These are phyloP conservation scores for Eunapius fragilis DNA, from an alignment of 37 sponge, comb jelly and placozoan genomes.

Conservation along the genomic window DNA sequence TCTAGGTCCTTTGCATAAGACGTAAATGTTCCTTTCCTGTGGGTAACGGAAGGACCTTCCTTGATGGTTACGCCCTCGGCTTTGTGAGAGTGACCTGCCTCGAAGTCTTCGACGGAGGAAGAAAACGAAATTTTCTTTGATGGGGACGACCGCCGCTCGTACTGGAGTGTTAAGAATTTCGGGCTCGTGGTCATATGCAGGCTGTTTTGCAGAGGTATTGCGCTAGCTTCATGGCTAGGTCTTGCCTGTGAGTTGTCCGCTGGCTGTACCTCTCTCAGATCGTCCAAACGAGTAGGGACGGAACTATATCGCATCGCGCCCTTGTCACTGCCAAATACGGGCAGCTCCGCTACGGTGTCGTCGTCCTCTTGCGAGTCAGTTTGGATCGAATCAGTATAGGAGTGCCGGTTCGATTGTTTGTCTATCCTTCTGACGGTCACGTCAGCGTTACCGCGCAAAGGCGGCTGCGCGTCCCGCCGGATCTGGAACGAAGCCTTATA, in stretches of 20 bases:
- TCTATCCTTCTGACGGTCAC: background rate
- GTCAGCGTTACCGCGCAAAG: background rate
- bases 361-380: background rate
- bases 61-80: background rate
- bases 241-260: background rate
- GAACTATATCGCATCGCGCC: background rate
- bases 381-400: background rate
- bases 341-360: background rate
- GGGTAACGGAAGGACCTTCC: background rate
- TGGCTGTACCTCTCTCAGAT: background rate
- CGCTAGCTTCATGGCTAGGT: background rate
- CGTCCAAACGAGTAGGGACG: background rate
- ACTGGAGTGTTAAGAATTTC: background rate
- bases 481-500: background rate
- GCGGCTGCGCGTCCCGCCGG: background rate
- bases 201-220: background rate
- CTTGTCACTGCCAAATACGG: background rate
- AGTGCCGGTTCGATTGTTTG: background rate
- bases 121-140: background rate
- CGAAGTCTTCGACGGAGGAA: background rate
- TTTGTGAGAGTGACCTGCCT: background rate
- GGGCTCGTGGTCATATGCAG: background rate
- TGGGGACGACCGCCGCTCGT: background rate
- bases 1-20: background rate
- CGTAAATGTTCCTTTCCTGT: background rate